Conservation (phyloP, 2,888 invertebrate species). For the Chaitophorus viminalis region DNA sequence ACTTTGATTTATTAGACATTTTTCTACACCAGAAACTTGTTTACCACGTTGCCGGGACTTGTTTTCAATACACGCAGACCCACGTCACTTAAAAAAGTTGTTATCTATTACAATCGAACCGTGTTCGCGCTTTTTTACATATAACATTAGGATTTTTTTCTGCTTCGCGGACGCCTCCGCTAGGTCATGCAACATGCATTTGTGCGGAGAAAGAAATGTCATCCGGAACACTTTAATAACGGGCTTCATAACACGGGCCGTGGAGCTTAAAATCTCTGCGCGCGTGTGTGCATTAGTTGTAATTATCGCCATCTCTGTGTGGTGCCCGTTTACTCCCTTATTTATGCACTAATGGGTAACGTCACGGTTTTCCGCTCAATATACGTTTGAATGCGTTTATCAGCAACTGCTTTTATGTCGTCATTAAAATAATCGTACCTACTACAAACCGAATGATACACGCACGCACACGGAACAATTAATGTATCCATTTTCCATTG, state of each 20-base stretch:
- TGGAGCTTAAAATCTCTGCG: conserved; percentile 10
- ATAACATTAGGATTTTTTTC: conserved; percentile 1
- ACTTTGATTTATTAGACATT: too few species aligned
- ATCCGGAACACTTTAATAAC: conserved; percentile 50
- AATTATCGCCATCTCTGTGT: conserved; percentile 4
- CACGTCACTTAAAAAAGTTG: too few species aligned
- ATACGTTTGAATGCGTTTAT: not conserved
- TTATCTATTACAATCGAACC: not conserved
- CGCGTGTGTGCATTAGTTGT: not conserved
- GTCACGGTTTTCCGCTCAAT: conserved; percentile 16
- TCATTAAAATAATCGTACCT: not conserved
- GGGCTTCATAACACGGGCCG: conserved; percentile 14
- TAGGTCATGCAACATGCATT: not conserved
- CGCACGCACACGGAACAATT: not conserved
- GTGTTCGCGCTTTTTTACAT: not conserved
- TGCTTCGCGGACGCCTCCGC: conserved; percentile 22
- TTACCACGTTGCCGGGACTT: too few species aligned
- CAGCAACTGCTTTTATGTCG: not conserved
- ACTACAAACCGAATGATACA: not conserved
- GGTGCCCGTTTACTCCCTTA: not conserved
- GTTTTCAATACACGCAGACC: too few species aligned
- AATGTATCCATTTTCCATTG: too few species aligned
- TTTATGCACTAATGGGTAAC: conserved; percentile 6
- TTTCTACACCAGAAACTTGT: too few species aligned
- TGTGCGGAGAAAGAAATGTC: not conserved